Base-by-base conservation (phyloP, 1,140 invertebrate species). In the Ruditapes philippinarum region DNA sequence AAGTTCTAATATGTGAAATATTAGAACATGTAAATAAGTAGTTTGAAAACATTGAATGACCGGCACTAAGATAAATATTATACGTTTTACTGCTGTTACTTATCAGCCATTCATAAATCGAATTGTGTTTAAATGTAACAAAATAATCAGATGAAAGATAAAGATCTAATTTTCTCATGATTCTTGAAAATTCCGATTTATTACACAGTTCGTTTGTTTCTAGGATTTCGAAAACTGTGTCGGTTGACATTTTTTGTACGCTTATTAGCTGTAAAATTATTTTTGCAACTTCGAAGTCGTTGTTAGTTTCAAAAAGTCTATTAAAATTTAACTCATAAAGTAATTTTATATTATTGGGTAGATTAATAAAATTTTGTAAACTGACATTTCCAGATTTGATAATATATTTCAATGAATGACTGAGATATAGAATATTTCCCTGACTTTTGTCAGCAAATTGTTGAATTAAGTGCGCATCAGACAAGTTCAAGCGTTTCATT, bases 301-400 rank as follows among this genome's bases (percentile, higher is more conserved):
- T 62, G 36, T 45, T 73, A 19, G 4, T 38, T 14, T n/a, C 33
- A 73, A 73, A 73, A 5, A 40, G 12, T 4, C 68, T 17, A 4
- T 73, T 36, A 45, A 73, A 73, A 25, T 73, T 73, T 7, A 73
- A 9, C 40, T 73, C 68, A 73, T 73, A 73, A 22, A 73, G 38
- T 1, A 38, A 31, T 38, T 38, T 36, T 7, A 73, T 38, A 38
- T 1, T 22, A 9, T 22, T 22, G 14, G 68, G 68, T 17, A 73
- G 17, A 1, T 40, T 73, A 38, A 5, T 7, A 38, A 73, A 38
- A 40, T n/a, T 73, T 1, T 38, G 4, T 40, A 22, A 11, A 25
- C 22, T 73, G 25, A 62, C 19, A 28, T 28, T 62, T 28, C 25
- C 57, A 7, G 68, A 40, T 31, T 73, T 36, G 7, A 7, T 45